These are phyloP conservation scores for Xanthia togata DNA, from an alignment of 2,888 invertebrate genomes.

Conservation along the genomic window DNA sequence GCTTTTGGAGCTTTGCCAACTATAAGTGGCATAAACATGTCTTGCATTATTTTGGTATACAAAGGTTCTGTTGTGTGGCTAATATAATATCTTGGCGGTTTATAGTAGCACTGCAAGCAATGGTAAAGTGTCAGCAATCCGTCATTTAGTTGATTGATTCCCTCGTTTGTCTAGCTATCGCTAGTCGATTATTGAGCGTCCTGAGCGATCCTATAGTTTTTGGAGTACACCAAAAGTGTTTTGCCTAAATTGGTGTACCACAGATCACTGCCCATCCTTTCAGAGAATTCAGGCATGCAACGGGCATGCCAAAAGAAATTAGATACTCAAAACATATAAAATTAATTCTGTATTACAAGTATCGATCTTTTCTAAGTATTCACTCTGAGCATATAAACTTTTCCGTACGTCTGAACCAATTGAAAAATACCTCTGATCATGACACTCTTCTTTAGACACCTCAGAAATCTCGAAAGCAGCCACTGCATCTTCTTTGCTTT, in stretches of 20 bases:
- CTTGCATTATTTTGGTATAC: conserved; percentile 44
- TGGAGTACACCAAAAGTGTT: not conserved
- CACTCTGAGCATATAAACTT: too few relatives aligned
- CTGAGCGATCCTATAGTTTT: not conserved
- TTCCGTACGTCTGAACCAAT: not conserved
- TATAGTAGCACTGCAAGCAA: not conserved
- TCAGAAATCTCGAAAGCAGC: not conserved
- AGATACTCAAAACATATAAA: too few relatives aligned
- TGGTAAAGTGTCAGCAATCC: too few relatives aligned
- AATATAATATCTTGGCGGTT: conserved; percentile 15
- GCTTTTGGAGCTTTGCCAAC: conserved; percentile 56
- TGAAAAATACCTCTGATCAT: not conserved
- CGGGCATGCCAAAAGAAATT: not conserved
- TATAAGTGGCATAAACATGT: conserved; percentile 62
- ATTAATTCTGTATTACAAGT: not conserved
- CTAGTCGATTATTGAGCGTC: not conserved
- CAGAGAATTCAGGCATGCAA: too few relatives aligned
- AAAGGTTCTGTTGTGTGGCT: conserved; percentile 14
- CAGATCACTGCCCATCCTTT: too few relatives aligned
- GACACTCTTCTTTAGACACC: too few relatives aligned
- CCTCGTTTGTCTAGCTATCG: too few relatives aligned
- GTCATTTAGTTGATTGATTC: not conserved
- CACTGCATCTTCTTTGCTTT: not conserved
- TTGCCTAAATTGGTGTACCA: not conserved
- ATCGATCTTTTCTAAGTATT: not conserved